These are phyloP conservation scores for Corvus hawaiiensis DNA, from an alignment of 2,113 vertebrate species.

Conservation along the genomic window DNA sequence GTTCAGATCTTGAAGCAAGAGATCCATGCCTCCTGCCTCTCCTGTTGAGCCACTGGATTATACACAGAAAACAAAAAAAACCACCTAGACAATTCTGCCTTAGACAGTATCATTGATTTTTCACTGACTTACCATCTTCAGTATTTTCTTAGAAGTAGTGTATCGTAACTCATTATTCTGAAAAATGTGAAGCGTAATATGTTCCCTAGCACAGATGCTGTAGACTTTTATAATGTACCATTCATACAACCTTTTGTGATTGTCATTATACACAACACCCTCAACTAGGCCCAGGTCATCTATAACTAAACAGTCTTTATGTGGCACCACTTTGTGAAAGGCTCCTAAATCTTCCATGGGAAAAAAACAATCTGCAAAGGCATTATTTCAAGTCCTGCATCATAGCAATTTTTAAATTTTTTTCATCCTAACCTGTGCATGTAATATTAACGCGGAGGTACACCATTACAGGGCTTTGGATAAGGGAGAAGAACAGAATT, in stretches of 20 bases:
- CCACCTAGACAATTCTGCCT: neutral
- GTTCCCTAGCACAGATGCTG: neutral
- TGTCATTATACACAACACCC: neutral
- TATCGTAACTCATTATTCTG: neutral
- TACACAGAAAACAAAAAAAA: neutral
- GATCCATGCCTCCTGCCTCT: neutral
- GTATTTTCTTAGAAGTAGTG: neutral
- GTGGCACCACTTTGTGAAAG: neutral
- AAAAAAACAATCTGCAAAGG: neutral
- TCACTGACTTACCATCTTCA: neutral
- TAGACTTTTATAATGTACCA: neutral
- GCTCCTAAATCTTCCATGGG: neutral
- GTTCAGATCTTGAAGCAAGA: neutral
- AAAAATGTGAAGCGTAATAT: neutral
- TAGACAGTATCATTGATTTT: neutral
- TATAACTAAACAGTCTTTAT: neutral
- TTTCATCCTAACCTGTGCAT: neutral
- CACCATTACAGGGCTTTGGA: neutral
- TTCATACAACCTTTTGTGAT: neutral
- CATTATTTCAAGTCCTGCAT: constrained; percentile 14
- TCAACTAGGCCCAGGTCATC: neutral
- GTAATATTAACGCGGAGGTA: neutral
- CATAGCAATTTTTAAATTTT: neutral
- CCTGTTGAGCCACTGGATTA: neutral
- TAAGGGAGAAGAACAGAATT: neutral